Evolutionary conservation across 2,888 invertebrate genomes (phyloP).

Genomic region (Carterocephalus palaemon): DNA sequence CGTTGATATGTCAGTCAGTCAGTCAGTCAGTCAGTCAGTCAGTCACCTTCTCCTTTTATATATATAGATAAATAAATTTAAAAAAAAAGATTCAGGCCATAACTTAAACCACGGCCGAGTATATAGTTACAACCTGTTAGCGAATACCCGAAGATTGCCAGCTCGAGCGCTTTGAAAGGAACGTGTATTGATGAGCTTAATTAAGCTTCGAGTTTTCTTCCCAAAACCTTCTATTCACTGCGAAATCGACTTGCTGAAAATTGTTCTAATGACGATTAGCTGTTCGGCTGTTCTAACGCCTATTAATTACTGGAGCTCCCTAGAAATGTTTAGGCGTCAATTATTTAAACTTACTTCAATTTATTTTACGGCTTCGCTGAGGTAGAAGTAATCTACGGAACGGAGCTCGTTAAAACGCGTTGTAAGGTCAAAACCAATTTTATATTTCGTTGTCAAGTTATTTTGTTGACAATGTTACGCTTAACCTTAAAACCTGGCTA

Average conservation of each 20-base stretch:
- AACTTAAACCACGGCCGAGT: not conserved
- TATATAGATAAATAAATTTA: too few species aligned
- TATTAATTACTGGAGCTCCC: slow-evolving; percentile 4
- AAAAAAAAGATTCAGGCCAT: too few species aligned
- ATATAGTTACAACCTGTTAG: slow-evolving; percentile 41
- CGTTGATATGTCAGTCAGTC: too few species aligned
- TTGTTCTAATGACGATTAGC: slow-evolving; percentile 12
- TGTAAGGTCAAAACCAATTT: not conserved
- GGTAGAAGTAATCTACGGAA: not conserved
- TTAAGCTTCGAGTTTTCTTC: slow-evolving; percentile 43
- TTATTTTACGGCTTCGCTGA: not conserved
- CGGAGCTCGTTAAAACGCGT: not conserved
- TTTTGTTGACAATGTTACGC: too few species aligned
- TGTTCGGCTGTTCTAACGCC: slow-evolving; percentile 3
- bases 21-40: too few species aligned
- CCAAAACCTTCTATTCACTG: slow-evolving; percentile 13
- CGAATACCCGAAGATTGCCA: slow-evolving; percentile 48
- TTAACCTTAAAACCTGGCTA: too few species aligned
- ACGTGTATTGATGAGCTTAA: slow-evolving; percentile 63
- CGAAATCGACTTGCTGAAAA: slow-evolving; percentile 16
- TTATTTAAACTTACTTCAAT: slow-evolving; percentile 5
- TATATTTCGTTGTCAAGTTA: too few species aligned
- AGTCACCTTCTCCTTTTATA: too few species aligned
- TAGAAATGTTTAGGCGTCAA: slow-evolving; percentile 11
- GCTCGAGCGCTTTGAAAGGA: slow-evolving; percentile 50